These are phyloP conservation scores for Oreortyx pictus DNA, from an alignment of 2,797 vertebrate species.

Conservation along the genomic window DNA sequence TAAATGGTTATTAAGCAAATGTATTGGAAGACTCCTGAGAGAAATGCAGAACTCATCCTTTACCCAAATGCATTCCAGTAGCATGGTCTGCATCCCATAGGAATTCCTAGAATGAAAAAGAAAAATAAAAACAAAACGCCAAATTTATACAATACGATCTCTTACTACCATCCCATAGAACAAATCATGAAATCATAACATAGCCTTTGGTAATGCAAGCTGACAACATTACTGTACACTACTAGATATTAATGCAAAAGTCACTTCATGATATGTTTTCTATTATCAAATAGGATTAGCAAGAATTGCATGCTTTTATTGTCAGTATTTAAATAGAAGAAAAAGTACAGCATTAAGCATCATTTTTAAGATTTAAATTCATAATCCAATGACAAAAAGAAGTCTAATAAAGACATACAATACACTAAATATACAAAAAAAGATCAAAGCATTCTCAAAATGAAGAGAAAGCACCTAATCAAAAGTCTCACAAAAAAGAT, in stretches of 20 bases:
- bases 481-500: background rate
- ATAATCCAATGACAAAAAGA: background rate
- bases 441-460: background rate
- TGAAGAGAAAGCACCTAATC: background rate
- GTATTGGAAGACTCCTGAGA: constrained; percentile 29
- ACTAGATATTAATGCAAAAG: background rate
- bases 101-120: constrained; percentile 56
- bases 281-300: background rate
- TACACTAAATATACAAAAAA: background rate
- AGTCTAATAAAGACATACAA: background rate
- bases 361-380: background rate
- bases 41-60: constrained; percentile 32
- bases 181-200: background rate
- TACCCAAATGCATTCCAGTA: background rate
- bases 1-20: background rate
- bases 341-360: background rate
- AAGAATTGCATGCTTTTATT: background rate
- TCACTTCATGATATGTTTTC: background rate
- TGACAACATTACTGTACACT: background rate
- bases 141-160: background rate
- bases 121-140: background rate
- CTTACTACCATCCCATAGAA: background rate
- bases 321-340: background rate
- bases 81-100: constrained; percentile 45
- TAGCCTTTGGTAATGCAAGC: background rate